Evolutionary conservation across 2,888 invertebrate species (phyloP).

Genomic region (Lasioglossum calceatum): DNA sequence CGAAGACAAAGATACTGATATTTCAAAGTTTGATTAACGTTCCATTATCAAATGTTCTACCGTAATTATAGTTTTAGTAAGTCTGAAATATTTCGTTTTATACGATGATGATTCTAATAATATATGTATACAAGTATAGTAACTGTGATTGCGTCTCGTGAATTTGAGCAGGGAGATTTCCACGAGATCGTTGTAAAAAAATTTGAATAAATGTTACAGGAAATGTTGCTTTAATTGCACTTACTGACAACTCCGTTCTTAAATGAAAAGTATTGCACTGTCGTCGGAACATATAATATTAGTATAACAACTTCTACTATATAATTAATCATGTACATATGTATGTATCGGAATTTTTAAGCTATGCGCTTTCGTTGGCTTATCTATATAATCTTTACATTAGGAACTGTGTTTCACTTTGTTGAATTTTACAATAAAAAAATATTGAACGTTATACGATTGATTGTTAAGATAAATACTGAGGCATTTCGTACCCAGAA

Average conservation of each 20-base stretch:
- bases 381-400: neutral
- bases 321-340: neutral
- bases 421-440: neutral
- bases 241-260: neutral
- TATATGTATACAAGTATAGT: neutral
- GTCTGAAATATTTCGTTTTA: neutral
- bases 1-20: neutral
- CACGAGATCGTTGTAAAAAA: slow-evolving; percentile 11
- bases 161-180: slow-evolving; percentile 18
- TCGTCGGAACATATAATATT: neutral
- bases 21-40: neutral
- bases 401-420: slow-evolving; percentile 7
- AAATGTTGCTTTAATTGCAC: slow-evolving; percentile 21
- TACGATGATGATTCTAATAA: neutral
- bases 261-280: slow-evolving; percentile 14
- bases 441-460: neutral
- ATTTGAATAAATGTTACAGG: slow-evolving; percentile 16
- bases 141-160: neutral
- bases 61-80: neutral
- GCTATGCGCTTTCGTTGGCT: neutral
- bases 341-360: slow-evolving; percentile 2
- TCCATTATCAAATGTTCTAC: neutral
- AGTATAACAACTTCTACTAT: slow-evolving; percentile 11
- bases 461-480: neutral
- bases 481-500: neutral